Conservation (phyloP, 2,888 invertebrate species). For the Anoplius nigerrimus region DNA sequence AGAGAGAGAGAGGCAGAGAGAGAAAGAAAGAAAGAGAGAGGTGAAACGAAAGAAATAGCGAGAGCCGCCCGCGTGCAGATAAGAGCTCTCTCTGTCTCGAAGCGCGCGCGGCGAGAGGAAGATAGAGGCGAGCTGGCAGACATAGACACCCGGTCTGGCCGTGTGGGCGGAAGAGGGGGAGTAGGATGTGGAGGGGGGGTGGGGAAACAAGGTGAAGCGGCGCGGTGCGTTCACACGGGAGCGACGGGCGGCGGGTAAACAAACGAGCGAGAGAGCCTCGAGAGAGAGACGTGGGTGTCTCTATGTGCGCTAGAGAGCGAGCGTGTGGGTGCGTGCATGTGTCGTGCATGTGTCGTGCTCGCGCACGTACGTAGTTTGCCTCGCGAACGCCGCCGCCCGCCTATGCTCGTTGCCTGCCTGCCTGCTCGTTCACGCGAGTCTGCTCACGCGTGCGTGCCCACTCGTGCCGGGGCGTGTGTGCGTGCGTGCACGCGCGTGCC, state of each 20-base stretch:
- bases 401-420: conserved; percentile 24
- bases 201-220: conserved; percentile 28
- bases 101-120: conserved; percentile 1
- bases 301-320: conserved; percentile 34
- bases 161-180: conserved; percentile 22
- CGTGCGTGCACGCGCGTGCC: conserved; percentile 12
- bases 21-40: conserved; percentile 39
- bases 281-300: conserved; percentile 14
- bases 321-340: conserved; percentile 31
- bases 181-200: not conserved
- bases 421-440: conserved; percentile 10
- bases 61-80: not conserved
- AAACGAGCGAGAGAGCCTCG: conserved; percentile 40
- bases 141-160: conserved; percentile 25
- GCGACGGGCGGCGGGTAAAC: conserved; percentile 48
- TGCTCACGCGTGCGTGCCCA: conserved; percentile 20
- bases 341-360: too few relatives aligned
- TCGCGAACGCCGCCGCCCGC: conserved; percentile 23
- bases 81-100: not conserved
- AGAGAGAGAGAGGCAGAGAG: conserved; percentile 32
- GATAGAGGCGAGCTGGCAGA: not conserved
- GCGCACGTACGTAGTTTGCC: conserved; percentile 8
- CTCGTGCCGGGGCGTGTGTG: conserved; percentile 1
- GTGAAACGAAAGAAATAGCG: not conserved
- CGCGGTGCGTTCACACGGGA: conserved; percentile 45